Evolutionary conservation across 30 jellyfish, hydroid and myxozoan genomes (phyloP), one percentile per base, ranked within the genome.

Genomic region (Aurelia sp.): DNA sequence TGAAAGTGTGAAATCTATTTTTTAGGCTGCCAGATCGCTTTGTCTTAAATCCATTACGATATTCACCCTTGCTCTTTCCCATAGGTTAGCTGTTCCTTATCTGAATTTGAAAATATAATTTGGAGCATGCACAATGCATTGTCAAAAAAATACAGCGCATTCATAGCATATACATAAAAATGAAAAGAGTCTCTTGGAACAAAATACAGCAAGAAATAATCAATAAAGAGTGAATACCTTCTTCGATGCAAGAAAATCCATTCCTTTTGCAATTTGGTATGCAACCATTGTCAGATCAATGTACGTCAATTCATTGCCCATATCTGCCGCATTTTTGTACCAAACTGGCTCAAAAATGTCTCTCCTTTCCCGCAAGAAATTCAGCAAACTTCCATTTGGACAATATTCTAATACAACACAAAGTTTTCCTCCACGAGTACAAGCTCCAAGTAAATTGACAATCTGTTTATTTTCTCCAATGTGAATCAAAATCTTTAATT

Each of bases 381-480:
- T 74, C 85, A 95, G 71, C 84, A 95, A 66, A 81, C 93, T 87
- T 7, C 99, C 99, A 77, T 90, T 92, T 2, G 96, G 96, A 59
- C 99, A 95, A 59, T 88, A 95, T 52, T 95, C 99, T 66, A 95
- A 62, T 33, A 95, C 87, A 37, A 95, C 97, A 64, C 91, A 87
- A 10, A 95, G 86, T 60, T 90, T 95, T 18, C 98, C 98, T 9
- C 88, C 84, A 21, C 96, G 91, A 4, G 99, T 95, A 67, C 99
- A 95, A 1, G 99, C 98, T 13, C 99, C 99, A 15, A 95, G 86
- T 50, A 95, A 73, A 37, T 90, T 95, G 40, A 95, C 99, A 35
- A 95, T 95, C 27, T 95, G 96, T 65, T 95, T 95, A 76, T 95
- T 91, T 85, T 95, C 98, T 22, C 99, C 99, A 35, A 95, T 82